A percentile compares a stretch with the other conserved stretches of the same genome.
These are phyloP conservation scores for Drosophila malerkotliana DNA, from an alignment of 1,140 invertebrate species.

Conservation along the genomic window DNA sequence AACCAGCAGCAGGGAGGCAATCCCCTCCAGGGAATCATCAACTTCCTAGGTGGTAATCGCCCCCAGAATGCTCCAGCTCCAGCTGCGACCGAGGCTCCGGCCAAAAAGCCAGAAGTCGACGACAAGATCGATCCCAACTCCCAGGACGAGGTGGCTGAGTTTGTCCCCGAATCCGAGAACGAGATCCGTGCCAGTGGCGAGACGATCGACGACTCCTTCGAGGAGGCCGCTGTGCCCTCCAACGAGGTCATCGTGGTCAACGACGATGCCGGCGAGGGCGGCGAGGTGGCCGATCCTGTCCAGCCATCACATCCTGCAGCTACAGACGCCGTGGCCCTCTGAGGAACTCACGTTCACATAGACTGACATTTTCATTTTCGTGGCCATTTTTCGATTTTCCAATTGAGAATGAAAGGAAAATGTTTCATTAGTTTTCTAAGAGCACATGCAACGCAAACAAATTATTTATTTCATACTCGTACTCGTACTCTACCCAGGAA, in stretches of 20 bases:
- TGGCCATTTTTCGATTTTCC: slow-evolving; percentile 49
- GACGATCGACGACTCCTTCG: slow-evolving; percentile 63
- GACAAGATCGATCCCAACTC: slow-evolving; percentile 57
- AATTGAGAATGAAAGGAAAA: slow-evolving; percentile 28
- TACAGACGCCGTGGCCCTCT: slow-evolving; percentile 48
- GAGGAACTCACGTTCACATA: neutral
- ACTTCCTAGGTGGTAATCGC: slow-evolving; percentile 75
- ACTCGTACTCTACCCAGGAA: slow-evolving; percentile 61
- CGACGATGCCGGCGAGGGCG: slow-evolving; percentile 54
- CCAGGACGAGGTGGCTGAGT: slow-evolving; percentile 46
- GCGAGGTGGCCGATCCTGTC: slow-evolving; percentile 13
- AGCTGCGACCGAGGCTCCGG: slow-evolving; percentile 32
- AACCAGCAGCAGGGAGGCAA: slow-evolving; percentile 60
- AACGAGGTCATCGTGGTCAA: slow-evolving; percentile 77
- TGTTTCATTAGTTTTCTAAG: slow-evolving; percentile 67
- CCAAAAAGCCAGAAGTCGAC: slow-evolving; percentile 47
- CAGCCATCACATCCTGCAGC: slow-evolving; percentile 10
- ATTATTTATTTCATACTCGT: slow-evolving; percentile 76
- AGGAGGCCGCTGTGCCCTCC: slow-evolving; percentile 64
- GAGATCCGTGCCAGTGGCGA: slow-evolving; percentile 75
- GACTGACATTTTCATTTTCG: slow-evolving; percentile 66
- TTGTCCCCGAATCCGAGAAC: slow-evolving; percentile 50
- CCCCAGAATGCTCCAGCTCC: slow-evolving; percentile 57
- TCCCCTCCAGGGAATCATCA: slow-evolving; percentile 55
- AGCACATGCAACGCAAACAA: slow-evolving; percentile 68